Base-by-base conservation (phyloP, 2,888 invertebrate species). In the Apotomis turbidana region DNA sequence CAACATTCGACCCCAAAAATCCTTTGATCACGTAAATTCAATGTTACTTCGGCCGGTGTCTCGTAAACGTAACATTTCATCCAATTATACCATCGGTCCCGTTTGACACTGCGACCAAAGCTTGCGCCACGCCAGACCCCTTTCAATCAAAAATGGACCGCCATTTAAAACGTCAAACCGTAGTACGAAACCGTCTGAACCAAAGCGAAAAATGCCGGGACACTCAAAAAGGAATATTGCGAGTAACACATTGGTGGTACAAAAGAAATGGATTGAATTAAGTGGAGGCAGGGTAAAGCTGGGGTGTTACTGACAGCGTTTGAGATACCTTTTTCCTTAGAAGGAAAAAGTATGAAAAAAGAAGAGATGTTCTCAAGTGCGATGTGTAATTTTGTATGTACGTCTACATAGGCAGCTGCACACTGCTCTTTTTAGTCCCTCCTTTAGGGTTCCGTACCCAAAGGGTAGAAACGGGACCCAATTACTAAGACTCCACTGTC, bases 221-320 rank as follows among this genome's bases (percentile, higher is more conserved):
- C 62, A 46, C 62, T 13, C 64, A 46, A 74, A 76, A 71, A 69
- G 74, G 73, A 71, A 75, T 75, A 75, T 71, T 74, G 61, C 59
- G 73, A 74, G 55, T 73, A 76, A 75, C 69, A 74, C 73, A 75
- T 76, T 77, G 74, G 62, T 58, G 75, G 72, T 73, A 73, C 74
- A 73, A 77, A 75, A 73, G 76, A 75, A 76, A 77, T 76, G 77
- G 76, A 77, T 77, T 75, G 76, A 77, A 77, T 76, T 77, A 76
- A 75, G 76, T 74, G 57, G 71, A 57, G 75, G 59, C 61, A 44
- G 49, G 46, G 44, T 70, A 52, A 67, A 54, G 13, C 61, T 52
- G 57, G n/a, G 73, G 74, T 27, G 46, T 13, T 3, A 73, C 13
- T 74, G 38, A 8, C 1, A 73, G 73, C 76, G 73, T 10, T 49